phyloP scores from a whole-genome alignment of 2,888 invertebrate species.

The Panzeria rudis region DNA sequence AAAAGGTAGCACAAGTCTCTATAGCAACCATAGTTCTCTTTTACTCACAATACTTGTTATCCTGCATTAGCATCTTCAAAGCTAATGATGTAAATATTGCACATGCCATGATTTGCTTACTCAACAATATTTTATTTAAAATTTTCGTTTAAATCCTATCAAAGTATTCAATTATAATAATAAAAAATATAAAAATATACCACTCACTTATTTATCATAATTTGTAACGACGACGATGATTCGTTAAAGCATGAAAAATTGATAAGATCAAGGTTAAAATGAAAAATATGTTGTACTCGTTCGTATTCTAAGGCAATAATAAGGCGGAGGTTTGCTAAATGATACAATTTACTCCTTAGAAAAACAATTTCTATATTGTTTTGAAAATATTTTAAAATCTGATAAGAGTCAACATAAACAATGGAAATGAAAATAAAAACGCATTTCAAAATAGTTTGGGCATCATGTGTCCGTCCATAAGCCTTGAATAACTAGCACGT shows the following conservation, averaged over 20 bases:
- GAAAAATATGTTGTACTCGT: constrained; percentile 3
- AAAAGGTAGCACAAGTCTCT: constrained; percentile 47
- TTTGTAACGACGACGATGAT: constrained; percentile 38
- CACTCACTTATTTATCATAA: constrained; percentile 45
- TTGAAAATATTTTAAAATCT: constrained; percentile 51
- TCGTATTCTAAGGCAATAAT: constrained; percentile 30
- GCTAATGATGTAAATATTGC: constrained; percentile 70
- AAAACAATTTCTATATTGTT: constrained; percentile 41
- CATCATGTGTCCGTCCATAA: constrained; percentile 55
- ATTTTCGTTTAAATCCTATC: constrained; percentile 58
- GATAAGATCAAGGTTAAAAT: constrained; percentile 58
- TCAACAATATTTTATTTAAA: constrained; percentile 19
- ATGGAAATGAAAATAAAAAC: neutral
- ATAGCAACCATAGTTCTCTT: constrained; percentile 44
- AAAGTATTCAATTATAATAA: constrained; percentile 62
- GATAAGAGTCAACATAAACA: constrained; percentile 46
- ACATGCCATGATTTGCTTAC: constrained; percentile 61
- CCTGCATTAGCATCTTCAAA: constrained; percentile 62
- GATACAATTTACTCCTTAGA: constrained; percentile 46
- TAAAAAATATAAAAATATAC: neutral
- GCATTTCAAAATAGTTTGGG: constrained; percentile 7
- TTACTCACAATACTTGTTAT: constrained; percentile 48
- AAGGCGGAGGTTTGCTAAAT: constrained; percentile 57
- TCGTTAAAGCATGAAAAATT: constrained; percentile 55
- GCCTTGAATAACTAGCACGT: constrained; percentile 25